Percentiles rank a stretch among this genome's conserved stretches.
These are phyloP conservation scores for Chauna torquata DNA, from an alignment of 2,113 vertebrate genomes.

Conservation along the genomic window DNA sequence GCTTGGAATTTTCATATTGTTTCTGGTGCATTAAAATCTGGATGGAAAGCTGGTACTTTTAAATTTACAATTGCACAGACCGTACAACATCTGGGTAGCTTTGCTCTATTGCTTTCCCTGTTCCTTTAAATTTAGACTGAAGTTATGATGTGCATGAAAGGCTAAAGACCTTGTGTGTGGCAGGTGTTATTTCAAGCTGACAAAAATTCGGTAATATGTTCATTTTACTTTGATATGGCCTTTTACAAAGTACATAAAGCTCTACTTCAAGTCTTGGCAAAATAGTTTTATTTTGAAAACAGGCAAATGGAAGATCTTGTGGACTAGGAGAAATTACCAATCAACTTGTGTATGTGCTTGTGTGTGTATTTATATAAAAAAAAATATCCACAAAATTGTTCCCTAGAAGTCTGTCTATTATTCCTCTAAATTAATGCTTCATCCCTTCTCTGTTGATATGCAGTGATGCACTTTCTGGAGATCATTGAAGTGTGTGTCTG, in stretches of 20 bases:
- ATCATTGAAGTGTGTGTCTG: background rate
- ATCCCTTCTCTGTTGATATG: background rate
- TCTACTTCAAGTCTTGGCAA: background rate
- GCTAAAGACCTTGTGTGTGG: conserved; percentile 75
- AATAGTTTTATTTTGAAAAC: background rate
- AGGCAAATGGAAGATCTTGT: background rate
- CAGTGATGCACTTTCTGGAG: background rate
- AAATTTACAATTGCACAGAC: conserved; percentile 85
- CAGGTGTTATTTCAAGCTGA: conserved; percentile 80
- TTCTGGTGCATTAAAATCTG: conserved; percentile 79
- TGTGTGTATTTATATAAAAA: background rate
- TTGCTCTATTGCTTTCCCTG: conserved; percentile 82
- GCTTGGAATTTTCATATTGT: conserved; percentile 82
- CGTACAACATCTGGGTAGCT: conserved; percentile 89
- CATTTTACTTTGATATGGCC: conserved; percentile 63
- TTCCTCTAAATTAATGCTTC: background rate
- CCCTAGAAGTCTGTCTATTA: background rate
- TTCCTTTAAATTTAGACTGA: conserved; percentile 87
- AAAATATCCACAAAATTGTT: background rate
- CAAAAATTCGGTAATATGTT: conserved; percentile 70
- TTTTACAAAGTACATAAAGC: conserved; percentile 37
- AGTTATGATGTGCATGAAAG: conserved; percentile 88
- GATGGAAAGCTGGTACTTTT: conserved; percentile 78
- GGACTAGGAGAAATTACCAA: background rate
- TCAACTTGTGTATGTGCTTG: background rate